Conservation (phyloP, 2,113 vertebrate genomes). For the Lophotis ruficrista region DNA sequence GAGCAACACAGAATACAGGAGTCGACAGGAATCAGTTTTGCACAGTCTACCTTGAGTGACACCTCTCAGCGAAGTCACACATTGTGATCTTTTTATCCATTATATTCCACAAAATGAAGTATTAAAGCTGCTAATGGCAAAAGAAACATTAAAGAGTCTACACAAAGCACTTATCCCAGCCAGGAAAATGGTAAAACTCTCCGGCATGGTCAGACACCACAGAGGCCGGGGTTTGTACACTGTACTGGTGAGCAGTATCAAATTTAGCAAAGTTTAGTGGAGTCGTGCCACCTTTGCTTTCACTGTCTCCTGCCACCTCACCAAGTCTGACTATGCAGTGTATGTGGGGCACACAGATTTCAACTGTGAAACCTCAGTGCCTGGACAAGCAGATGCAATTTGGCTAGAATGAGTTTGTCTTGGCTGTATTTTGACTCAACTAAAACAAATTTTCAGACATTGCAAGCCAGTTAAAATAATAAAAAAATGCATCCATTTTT, state of each 20-base stretch:
- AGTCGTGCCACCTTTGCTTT: neutral
- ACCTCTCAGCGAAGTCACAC: neutral
- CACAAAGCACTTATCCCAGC: accelerated
- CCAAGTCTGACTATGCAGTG: accelerated
- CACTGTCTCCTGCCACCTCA: neutral
- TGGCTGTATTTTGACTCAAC: neutral
- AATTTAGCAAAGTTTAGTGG: neutral
- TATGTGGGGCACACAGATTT: neutral
- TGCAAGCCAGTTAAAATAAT: conserved; percentile 6
- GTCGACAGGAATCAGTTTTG: neutral
- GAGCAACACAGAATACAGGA: neutral
- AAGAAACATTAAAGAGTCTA: neutral
- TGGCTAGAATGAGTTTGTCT: neutral
- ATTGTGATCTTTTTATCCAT: neutral
- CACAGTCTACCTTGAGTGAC: neutral
- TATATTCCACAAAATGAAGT: neutral
- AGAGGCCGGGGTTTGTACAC: accelerated
- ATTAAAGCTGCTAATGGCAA: neutral
- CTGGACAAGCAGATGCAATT: neutral
- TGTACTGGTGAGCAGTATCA: neutral
- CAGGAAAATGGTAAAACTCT: neutral
- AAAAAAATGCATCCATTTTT: neutral
- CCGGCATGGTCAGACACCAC: neutral
- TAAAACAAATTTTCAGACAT: neutral
- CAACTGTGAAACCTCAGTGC: neutral